phyloP scores from a whole-genome alignment of 1,140 invertebrate species.

The Hyposmocoma kahamanoa region DNA sequence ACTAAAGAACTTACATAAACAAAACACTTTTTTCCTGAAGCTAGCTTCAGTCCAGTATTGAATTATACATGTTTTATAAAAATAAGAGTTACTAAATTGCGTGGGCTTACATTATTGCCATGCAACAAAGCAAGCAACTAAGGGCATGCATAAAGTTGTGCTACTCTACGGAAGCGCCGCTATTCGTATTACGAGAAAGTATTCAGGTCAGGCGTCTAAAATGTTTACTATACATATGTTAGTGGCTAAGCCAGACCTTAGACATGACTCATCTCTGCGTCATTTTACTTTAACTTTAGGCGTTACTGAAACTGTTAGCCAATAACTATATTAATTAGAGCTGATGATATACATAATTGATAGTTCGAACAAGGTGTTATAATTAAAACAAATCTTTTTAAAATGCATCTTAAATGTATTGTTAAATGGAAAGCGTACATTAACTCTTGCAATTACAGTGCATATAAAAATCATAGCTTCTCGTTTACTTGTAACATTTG shows the following conservation, averaged over 20 bases:
- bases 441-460: slow-evolving; percentile 58
- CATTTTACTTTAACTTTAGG: slow-evolving; percentile 10
- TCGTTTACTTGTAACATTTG: slow-evolving; percentile 71
- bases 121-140: too few species aligned
- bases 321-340: too few species aligned
- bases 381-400: slow-evolving; percentile 63
- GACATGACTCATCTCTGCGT: slow-evolving; percentile 49
- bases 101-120: too few species aligned
- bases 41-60: too few species aligned
- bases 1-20: too few species aligned
- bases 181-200: too few species aligned
- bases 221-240: slow-evolving; percentile 49
- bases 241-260: slow-evolving; percentile 18
- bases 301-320: background rate
- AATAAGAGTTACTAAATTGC: too few species aligned
- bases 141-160: too few species aligned
- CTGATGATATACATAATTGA: background rate
- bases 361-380: slow-evolving; percentile 16
- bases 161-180: too few species aligned
- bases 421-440: slow-evolving; percentile 64
- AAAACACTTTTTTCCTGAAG: too few species aligned
- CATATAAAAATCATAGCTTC: slow-evolving; percentile 61
- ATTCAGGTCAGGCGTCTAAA: slow-evolving; percentile 40
- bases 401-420: slow-evolving; percentile 60
- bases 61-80: too few species aligned